Conservation (phyloP, 2,113 vertebrate genomes). For the Camelus dromedarius region DNA sequence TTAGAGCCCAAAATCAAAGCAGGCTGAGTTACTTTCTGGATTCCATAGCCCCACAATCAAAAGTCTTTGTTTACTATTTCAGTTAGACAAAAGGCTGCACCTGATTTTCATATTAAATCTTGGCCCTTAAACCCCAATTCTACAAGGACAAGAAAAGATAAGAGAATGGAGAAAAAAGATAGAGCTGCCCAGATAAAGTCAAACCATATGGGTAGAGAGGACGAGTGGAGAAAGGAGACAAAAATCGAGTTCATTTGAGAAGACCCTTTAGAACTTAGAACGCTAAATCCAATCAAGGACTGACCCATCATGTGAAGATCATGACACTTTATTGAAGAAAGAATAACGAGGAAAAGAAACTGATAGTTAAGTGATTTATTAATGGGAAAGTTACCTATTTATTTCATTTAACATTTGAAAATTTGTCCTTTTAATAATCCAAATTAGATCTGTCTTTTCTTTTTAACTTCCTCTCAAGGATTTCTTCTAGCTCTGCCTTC, state of each 20-base stretch:
- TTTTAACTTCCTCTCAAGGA: not conserved
- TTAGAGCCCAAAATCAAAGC: not conserved
- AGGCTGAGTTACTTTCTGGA: not conserved
- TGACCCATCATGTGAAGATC: not conserved
- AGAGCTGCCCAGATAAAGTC: not conserved
- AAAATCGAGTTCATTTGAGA: not conserved
- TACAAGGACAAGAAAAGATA: not conserved
- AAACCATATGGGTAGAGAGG: not conserved
- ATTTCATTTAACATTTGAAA: constrained; percentile 26
- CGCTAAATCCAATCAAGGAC: not conserved
- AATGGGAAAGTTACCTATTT: not conserved
- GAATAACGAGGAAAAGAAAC: not conserved
- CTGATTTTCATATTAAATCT: constrained; percentile 17
- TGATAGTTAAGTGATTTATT: not conserved
- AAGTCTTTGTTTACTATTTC: constrained; percentile 12
- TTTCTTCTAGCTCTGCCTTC: not conserved
- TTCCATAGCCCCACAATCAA: not conserved
- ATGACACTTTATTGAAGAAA: constrained; percentile 36
- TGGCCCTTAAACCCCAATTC: not conserved
- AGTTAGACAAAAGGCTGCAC: not conserved
- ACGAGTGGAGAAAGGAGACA: not conserved
- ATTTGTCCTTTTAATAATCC: constrained; percentile 6
- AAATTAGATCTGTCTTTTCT: not conserved
- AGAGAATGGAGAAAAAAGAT: not conserved
- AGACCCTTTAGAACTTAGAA: not conserved